A percentile compares a stretch with the other conserved stretches of the same genome.
These are phyloP conservation scores for Anas flavirostris DNA, from an alignment of 2,797 vertebrate genomes.

Conservation along the genomic window DNA sequence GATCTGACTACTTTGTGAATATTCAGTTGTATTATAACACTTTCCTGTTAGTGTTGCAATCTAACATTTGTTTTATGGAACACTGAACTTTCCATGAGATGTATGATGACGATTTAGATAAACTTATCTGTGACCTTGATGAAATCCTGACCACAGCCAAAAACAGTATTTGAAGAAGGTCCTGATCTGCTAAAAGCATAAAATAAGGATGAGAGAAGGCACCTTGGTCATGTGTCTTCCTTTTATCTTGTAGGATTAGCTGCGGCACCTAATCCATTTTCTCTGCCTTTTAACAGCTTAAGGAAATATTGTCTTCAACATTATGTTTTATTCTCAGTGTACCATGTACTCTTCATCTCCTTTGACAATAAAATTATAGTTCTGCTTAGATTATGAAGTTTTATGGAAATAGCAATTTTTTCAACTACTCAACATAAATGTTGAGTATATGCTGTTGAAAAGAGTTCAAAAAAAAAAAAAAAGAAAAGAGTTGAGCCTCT, in stretches of 20 bases:
- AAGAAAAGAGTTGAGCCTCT: neutral
- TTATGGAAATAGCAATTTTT: conserved; percentile 33
- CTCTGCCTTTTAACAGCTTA: neutral
- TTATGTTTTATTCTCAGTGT: conserved; percentile 33
- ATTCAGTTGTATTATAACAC: neutral
- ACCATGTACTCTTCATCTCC: neutral
- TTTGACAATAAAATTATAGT: conserved; percentile 50
- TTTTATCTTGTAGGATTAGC: neutral
- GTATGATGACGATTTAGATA: neutral
- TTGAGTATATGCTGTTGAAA: neutral
- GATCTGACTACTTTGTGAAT: neutral
- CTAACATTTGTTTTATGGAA: neutral
- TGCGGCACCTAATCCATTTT: neutral
- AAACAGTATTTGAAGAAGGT: neutral
- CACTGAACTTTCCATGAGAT: neutral
- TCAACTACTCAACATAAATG: neutral
- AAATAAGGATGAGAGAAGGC: neutral
- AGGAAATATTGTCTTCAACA: conserved; percentile 30
- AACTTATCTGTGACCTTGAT: neutral
- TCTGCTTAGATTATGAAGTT: conserved; percentile 16
- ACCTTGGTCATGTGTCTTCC: neutral
- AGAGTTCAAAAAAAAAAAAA: neutral
- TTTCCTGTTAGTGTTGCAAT: neutral
- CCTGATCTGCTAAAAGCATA: neutral
- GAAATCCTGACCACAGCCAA: neutral